phyloP scores from a whole-genome alignment of 2,797 vertebrate genomes.

The Spea hammondii region DNA sequence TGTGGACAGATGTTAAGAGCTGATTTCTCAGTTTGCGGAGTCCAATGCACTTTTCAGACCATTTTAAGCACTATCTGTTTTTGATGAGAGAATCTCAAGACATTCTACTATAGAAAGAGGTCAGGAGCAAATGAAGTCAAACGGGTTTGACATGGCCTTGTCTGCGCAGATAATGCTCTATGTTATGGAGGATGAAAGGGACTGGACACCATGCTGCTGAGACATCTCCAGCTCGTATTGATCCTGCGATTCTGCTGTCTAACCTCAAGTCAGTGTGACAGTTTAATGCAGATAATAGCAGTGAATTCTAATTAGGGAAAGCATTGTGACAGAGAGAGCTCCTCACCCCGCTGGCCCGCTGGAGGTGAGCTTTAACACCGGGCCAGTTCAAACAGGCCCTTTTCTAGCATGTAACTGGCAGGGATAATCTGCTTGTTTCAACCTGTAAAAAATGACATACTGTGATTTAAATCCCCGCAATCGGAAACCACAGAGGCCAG shows the following conservation, averaged over 20 bases:
- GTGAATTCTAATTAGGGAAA: constrained; percentile 35
- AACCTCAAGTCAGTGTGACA: constrained; percentile 1
- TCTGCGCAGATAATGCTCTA: no score
- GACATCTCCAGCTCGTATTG: background rate
- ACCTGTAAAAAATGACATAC: constrained; percentile 63
- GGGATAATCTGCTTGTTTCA: constrained; percentile 72
- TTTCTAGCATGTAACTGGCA: constrained; percentile 67
- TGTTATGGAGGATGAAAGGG: no score
- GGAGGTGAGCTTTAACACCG: constrained; percentile 59
- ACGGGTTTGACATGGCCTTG: no score
- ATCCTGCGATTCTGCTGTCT: background rate
- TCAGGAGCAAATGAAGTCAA: no score
- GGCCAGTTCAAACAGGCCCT: constrained; percentile 75
- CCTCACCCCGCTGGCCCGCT: constrained; percentile 1
- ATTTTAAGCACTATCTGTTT: no score
- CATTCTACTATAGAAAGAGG: no score
- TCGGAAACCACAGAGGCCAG: background rate
- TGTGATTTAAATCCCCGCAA: constrained; percentile 25
- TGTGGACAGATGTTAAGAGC: no score
- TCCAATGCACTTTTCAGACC: no score
- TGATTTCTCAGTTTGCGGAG: no score
- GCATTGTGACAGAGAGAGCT: constrained; percentile 8
- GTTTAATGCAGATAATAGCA: constrained; percentile 24
- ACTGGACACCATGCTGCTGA: no score
- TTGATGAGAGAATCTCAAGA: no score